Base-by-base conservation (phyloP, 2,113 vertebrate genomes). In the Struthio camelus region DNA sequence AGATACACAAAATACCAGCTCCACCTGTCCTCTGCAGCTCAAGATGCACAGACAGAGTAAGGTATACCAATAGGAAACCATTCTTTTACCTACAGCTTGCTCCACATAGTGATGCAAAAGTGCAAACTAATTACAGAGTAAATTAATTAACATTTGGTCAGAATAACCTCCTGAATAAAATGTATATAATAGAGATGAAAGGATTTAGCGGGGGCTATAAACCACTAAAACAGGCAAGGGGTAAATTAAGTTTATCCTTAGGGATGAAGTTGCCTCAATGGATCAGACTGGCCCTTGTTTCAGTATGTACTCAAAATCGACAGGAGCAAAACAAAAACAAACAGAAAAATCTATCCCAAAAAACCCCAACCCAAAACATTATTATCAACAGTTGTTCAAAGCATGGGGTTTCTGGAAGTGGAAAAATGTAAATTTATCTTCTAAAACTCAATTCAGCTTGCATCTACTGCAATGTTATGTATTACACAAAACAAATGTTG, bases 141-240 rank as follows among this genome's bases (percentile, higher is more conserved):
- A 80, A 76, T 36, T 61, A 61, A 71, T n/a, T n/a, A n/a, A n/a
- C n/a, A n/a, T 0, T 51, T 6, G 69, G 42, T 24, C 19, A 72
- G 79, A 73, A 8, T 20, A 75, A 51, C 17, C 80, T 2, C 19
- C 9, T 48, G 4, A 84, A 42, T 53, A 48, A 40, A 51, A 72
- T 62, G 51, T 54, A 2, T 28, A 22, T 25, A 28, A 44, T 2
- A 71, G 32, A 93, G 56, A 87, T 44, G 3, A 81, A 85, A 93
- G 1, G 0, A 50, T 34, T 38, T 38, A n/a, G 24, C n/a, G 24
- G 27, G 8, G 16, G 71, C n/a, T 20, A 89, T 53, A 53, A 36
- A 88, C 65, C 7, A 82, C 27, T 22, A 16, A 17, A 80, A 69
- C 6, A 36, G 9, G 3, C 11, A 80, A 95, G 14, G 25, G 7